Evolutionary conservation across 2,113 vertebrate species (phyloP), one percentile per base, ranked within the genome.

Genomic region (Pelecanus crispus): DNA sequence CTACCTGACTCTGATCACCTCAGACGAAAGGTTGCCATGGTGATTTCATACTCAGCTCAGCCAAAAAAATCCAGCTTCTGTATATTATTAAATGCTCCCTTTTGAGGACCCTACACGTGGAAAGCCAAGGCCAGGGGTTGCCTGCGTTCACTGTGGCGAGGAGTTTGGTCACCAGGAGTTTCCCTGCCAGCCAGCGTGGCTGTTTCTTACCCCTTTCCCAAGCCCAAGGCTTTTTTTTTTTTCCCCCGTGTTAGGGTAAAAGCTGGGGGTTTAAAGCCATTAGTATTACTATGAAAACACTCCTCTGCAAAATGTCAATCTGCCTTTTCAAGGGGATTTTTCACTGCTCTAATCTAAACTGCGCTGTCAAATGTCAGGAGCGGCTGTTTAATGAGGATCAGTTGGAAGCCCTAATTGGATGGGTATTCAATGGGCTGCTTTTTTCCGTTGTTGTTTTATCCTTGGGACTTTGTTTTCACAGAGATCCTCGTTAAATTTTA

Each of bases 11-110:
- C 20, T 61, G 92, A 94, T 97, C 97, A 98, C 98, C 97, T 98
- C 91, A 77, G 90, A 97, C 97, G 87, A 97, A 97, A 98, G 96
- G 98, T 98, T 98, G 98, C 98, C 97, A 98, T 98, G 98, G 98
- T 7, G 16, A 98, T 98, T 95, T 82, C 88, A 88, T 92, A 93
- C 95, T 96, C 95, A 80, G 92, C 92, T 86, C 84, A 95, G 71
- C 73, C 94, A 96, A 95, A 93, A 72, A 85, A 95, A 86, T 79
- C 91, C 92, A 92, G 92, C 83, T 97, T 92, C 94, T 96, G 94
- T 97, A 91, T 96, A 96, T 98, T 98, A 98, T 98, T 97, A 98
- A 98, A 95, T 89, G 90, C 75, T 98, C 87, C 92, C 86, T 94
- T 94, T 90, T 52, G 92, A 96, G 96, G 97, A 95, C 96, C 86